Conservation (phyloP, 92 coral and sea anemone genomes). For the Phymanthus crucifer region DNA sequence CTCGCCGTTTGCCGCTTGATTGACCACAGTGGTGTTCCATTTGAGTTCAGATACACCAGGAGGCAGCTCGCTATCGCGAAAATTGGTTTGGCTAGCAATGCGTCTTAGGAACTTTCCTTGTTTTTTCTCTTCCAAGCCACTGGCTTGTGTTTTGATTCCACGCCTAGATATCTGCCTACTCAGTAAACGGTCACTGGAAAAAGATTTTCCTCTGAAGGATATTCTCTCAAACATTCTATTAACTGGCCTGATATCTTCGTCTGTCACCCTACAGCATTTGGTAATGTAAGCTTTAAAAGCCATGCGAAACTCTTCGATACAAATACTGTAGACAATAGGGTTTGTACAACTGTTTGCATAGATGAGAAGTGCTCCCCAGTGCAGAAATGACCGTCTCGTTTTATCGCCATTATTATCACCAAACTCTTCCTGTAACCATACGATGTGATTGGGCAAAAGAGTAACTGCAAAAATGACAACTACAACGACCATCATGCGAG, state of each 20-base stretch:
- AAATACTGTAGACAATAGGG: constrained; percentile 81
- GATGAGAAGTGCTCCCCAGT: constrained; percentile 79
- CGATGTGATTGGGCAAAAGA: constrained; percentile 84
- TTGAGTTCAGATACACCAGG: background rate
- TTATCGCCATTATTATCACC: constrained; percentile 17
- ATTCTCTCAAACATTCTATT: constrained; percentile 76
- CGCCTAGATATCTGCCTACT: constrained; percentile 55
- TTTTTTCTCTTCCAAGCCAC: constrained; percentile 7
- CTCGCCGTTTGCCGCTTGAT: background rate
- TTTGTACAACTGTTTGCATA: constrained; percentile 87
- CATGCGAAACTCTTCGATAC: constrained; percentile 83
- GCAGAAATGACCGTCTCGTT: constrained; percentile 43
- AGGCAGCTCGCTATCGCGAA: constrained; percentile 27
- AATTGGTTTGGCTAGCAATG: constrained; percentile 26
- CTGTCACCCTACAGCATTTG: constrained; percentile 82
- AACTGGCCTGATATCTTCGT: constrained; percentile 70
- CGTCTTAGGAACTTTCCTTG: constrained; percentile 11
- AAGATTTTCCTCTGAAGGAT: constrained; percentile 68
- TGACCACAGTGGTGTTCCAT: constrained; percentile 3
- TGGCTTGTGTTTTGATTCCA: constrained; percentile 2
- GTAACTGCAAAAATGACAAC: constrained; percentile 77
- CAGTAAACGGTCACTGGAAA: constrained; percentile 56
- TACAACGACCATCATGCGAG: constrained; percentile 76
- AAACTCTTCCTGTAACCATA: constrained; percentile 78
- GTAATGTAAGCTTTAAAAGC: constrained; percentile 84